phyloP scores from a whole-genome alignment of 2,888 invertebrate species.

The Melipona beecheii region DNA sequence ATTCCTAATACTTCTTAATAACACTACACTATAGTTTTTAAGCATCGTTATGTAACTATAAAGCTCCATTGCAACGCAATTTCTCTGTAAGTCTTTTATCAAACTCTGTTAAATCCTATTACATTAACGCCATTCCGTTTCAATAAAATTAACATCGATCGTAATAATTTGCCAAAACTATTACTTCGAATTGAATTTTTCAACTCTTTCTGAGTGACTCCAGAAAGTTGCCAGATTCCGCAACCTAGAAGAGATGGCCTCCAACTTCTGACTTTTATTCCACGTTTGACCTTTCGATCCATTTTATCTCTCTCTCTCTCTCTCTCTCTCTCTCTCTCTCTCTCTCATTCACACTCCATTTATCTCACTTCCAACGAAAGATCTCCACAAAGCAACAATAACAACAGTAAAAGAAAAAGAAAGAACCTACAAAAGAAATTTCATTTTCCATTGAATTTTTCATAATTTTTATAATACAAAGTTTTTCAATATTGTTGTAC shows the following conservation, averaged over 20 bases:
- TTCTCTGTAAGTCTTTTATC: conserved; percentile 8
- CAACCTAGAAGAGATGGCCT: background rate
- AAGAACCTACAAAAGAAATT: background rate
- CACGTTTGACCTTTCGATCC: conserved; percentile 33
- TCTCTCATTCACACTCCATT: background rate
- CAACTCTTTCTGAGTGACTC: background rate
- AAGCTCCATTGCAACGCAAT: background rate
- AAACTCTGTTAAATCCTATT: background rate
- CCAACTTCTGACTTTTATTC: conserved; percentile 22
- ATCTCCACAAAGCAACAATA: background rate
- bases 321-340: background rate
- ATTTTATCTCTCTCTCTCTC: background rate
- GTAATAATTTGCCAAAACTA: background rate
- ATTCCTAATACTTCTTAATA: background rate
- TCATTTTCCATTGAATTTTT: background rate
- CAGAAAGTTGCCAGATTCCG: background rate
- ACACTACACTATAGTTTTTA: no score
- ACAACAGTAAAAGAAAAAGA: no score
- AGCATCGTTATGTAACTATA: background rate
- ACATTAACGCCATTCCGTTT: background rate
- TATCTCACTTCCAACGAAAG: background rate
- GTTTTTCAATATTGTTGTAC: no score
- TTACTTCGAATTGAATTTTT: no score
- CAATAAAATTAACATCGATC: background rate
- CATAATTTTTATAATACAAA: no score